Evolutionary conservation across 1,140 invertebrate species (phyloP).

Genomic region (Drosophila quadrilineata): DNA sequence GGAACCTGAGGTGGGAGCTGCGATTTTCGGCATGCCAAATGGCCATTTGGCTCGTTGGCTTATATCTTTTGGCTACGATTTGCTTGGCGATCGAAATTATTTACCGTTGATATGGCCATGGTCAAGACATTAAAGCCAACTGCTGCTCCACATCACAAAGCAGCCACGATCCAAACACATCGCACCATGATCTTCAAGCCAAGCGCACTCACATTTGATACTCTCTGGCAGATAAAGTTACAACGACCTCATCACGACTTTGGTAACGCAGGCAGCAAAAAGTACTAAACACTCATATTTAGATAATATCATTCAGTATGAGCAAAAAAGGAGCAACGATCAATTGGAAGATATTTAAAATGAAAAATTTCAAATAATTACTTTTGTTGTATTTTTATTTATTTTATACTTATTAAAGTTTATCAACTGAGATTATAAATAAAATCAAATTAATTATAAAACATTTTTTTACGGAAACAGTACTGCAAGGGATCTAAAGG

Average conservation of each 20-base stretch:
- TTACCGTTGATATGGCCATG: conserved; percentile 77
- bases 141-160: background rate
- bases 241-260: conserved; percentile 33
- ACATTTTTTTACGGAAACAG: too few species aligned
- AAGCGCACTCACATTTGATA: conserved; percentile 29
- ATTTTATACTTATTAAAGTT: too few species aligned
- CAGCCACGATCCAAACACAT: background rate
- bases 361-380: too few species aligned
- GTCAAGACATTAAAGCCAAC: conserved; percentile 33
- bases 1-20: background rate
- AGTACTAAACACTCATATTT: background rate
- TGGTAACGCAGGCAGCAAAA: conserved; percentile 34
- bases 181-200: too few species aligned
- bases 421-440: too few species aligned
- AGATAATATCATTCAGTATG: too few species aligned
- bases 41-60: conserved; percentile 61
- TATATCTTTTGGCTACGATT: conserved; percentile 39
- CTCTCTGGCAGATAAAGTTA: conserved; percentile 17
- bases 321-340: too few species aligned
- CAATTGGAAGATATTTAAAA: too few species aligned
- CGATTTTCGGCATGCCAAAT: conserved; percentile 38
- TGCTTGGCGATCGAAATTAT: conserved; percentile 67
- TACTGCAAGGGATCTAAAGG: too few species aligned
- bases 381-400: too few species aligned
- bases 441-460: too few species aligned